Percentiles rank a stretch among this genome's conserved stretches.
Conservation (phyloP, 1,140 invertebrate species). For the Gyrodactylus bullatarudis region DNA sequence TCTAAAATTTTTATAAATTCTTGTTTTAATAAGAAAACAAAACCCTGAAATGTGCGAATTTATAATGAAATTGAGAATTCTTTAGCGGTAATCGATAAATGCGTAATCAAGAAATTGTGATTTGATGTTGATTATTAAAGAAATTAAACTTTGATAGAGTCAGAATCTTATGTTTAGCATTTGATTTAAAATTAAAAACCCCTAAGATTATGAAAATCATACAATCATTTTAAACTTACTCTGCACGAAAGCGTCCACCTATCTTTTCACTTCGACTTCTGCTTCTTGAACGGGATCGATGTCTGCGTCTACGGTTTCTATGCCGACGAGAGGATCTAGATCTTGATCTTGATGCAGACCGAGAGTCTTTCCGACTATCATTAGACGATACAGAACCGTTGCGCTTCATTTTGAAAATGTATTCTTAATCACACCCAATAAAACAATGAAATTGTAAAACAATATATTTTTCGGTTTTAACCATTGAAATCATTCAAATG, state of each 20-base stretch:
- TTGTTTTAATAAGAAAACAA: too few relatives aligned
- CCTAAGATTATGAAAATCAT: too few relatives aligned
- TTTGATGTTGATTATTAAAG: too few relatives aligned
- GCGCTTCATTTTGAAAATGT: not conserved
- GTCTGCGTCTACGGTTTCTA: not conserved
- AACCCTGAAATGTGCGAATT: too few relatives aligned
- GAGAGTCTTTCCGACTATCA: not conserved
- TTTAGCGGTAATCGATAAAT: too few relatives aligned
- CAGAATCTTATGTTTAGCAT: too few relatives aligned
- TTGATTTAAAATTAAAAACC: too few relatives aligned
- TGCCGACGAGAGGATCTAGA: not conserved
- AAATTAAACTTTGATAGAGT: too few relatives aligned
- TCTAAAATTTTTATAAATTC: too few relatives aligned
- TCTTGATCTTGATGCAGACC: not conserved
- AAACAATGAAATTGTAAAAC: not conserved
- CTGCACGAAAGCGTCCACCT: not conserved
- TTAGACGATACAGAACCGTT: not conserved
- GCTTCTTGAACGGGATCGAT: too few relatives aligned
- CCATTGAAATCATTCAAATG: not conserved
- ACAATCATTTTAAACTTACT: not conserved
- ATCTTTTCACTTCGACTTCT: not conserved
- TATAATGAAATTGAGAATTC: too few relatives aligned
- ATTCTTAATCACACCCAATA: not conserved
- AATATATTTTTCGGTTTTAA: not conserved
- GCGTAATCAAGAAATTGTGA: too few relatives aligned